Percentiles rank a stretch among this genome's conserved stretches.
Conservation (phyloP, 2,888 invertebrate species). For the Andrena haemorrhoa region DNA sequence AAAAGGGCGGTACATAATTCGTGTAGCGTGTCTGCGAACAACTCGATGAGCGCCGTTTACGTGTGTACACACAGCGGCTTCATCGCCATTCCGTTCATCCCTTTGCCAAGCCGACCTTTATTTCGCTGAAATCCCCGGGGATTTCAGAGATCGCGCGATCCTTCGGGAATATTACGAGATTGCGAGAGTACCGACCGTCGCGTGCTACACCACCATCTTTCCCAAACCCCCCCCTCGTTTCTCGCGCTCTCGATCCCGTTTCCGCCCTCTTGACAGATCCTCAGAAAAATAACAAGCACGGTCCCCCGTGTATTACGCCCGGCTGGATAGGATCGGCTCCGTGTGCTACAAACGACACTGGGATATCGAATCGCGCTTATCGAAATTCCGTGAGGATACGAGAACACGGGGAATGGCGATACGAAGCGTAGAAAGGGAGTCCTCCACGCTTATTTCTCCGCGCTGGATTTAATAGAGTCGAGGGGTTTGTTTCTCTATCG, state of each 20-base stretch:
- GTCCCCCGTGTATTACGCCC: conserved; percentile 61
- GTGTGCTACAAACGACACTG: conserved; percentile 45
- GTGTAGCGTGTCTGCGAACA: no score
- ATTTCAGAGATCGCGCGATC: conserved; percentile 76
- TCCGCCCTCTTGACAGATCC: conserved; percentile 49
- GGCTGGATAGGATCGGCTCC: conserved; percentile 50
- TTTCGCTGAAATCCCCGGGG: conserved; percentile 80
- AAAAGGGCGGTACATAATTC: no score
- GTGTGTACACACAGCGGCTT: conserved; percentile 22
- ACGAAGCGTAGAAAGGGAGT: conserved; percentile 15
- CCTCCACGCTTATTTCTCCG: conserved; percentile 32
- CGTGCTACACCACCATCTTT: conserved; percentile 46
- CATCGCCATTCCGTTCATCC: conserved; percentile 61
- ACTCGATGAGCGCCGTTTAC: background rate
- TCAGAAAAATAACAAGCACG: conserved; percentile 64
- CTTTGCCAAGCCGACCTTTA: conserved; percentile 73
- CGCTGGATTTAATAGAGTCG: conserved; percentile 12
- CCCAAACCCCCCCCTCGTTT: conserved; percentile 50
- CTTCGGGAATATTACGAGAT: conserved; percentile 81
- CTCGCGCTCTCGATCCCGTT: conserved; percentile 29
- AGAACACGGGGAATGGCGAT: background rate
- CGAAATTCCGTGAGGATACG: conserved; percentile 58
- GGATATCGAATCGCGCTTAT: conserved; percentile 65
- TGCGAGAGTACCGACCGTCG: conserved; percentile 64
- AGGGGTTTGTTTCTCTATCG: conserved; percentile 31